These are phyloP conservation scores for Enteromius thamalakanensis DNA, from an alignment of 2,797 vertebrate species.

Conservation along the genomic window DNA sequence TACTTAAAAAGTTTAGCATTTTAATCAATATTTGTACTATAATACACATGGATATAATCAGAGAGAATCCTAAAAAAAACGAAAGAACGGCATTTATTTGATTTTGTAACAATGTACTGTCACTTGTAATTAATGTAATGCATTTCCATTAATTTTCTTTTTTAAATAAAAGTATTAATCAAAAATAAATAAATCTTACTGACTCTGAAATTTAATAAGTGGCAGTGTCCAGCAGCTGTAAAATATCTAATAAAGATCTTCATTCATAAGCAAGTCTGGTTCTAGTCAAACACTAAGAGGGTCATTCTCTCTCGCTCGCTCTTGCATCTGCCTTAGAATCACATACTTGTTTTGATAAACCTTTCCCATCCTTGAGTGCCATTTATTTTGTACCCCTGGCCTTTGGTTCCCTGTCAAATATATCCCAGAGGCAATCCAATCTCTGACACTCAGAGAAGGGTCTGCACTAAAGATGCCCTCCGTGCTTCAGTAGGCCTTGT, in stretches of 20 bases:
- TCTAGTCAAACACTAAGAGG: slow-evolving; percentile 4
- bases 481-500: slow-evolving; percentile 42
- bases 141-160: too few relatives aligned
- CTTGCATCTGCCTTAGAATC: background rate
- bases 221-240: background rate
- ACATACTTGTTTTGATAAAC: slow-evolving; percentile 21
- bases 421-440: slow-evolving; percentile 61
- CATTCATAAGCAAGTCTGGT: background rate
- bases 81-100: too few relatives aligned
- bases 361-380: slow-evolving; percentile 30
- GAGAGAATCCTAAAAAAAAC: too few relatives aligned
- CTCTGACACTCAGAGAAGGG: slow-evolving; percentile 23
- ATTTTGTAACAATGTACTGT: too few relatives aligned
- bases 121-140: too few relatives aligned
- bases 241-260: background rate
- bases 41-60: too few relatives aligned
- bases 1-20: background rate
- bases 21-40: background rate
- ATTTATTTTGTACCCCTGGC: slow-evolving; percentile 60
- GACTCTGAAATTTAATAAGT: background rate
- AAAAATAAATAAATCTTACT: too few relatives aligned
- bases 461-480: slow-evolving; percentile 45
- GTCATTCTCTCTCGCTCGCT: background rate
- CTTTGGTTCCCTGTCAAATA: slow-evolving; percentile 65
- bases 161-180: too few relatives aligned